Evolutionary conservation across 2,113 vertebrate species (phyloP).

Genomic region (Gadus chalcogrammus): DNA sequence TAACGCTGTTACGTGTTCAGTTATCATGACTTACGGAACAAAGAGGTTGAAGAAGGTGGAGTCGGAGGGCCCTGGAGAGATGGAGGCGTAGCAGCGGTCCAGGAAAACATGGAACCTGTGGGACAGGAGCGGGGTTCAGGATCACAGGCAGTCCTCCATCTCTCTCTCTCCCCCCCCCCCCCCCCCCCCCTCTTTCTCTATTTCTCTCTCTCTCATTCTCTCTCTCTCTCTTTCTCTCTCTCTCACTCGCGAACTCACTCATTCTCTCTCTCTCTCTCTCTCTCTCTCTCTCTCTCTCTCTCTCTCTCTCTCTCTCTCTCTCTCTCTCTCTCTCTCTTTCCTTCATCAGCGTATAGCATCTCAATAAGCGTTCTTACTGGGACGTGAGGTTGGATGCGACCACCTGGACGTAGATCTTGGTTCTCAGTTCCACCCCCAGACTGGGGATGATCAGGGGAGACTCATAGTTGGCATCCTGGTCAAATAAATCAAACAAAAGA

Average conservation of each 20-base stretch:
- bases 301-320: too few relatives aligned
- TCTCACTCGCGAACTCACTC: too few relatives aligned
- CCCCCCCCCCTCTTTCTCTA: too few relatives aligned
- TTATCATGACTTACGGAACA: conserved; percentile 23
- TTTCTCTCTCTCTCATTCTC: too few relatives aligned
- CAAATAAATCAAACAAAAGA: conserved; percentile 3
- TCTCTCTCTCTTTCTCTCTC: too few relatives aligned
- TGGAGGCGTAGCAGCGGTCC: conserved; percentile 70
- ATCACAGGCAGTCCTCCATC: background rate
- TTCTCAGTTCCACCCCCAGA: conserved; percentile 55
- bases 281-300: too few relatives aligned
- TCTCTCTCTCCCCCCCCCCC: background rate
- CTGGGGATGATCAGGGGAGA: conserved; percentile 53
- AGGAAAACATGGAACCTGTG: conserved; percentile 66
- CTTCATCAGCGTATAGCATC: background rate
- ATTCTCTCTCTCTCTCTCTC: too few relatives aligned
- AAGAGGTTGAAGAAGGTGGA: conserved; percentile 68
- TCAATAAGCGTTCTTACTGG: conserved; percentile 52
- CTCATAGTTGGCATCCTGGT: conserved; percentile 55
- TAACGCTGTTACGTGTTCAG: too few relatives aligned
- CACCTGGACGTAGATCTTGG: conserved; percentile 62
- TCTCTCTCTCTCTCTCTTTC: too few relatives aligned
- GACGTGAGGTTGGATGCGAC: conserved; percentile 64
- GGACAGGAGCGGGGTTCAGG: too few relatives aligned
- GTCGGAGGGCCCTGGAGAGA: conserved; percentile 49